These are phyloP conservation scores for Cataglyphis rosenhaueri DNA, from an alignment of 2,888 invertebrate species.

Conservation along the genomic window DNA sequence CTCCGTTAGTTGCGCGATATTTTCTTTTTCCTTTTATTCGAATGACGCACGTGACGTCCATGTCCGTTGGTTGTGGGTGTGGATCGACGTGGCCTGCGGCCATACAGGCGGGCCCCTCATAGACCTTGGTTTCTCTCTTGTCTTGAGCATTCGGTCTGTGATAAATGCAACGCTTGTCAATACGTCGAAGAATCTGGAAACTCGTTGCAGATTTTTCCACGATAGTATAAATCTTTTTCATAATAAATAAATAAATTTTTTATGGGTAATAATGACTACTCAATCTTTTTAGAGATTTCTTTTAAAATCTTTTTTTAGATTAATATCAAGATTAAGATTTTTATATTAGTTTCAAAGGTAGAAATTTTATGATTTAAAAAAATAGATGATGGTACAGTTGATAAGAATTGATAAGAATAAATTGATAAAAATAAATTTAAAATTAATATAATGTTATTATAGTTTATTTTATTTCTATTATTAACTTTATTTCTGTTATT, in stretches of 20 bases:
- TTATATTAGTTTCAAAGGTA: background rate
- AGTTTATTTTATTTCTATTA: background rate
- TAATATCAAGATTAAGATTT: background rate
- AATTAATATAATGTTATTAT: background rate
- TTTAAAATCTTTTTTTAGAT: background rate
- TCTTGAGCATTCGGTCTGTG: conserved; percentile 50
- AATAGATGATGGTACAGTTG: background rate
- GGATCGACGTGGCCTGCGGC: conserved; percentile 54
- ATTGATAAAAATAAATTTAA: background rate
- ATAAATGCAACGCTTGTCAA: conserved; percentile 44
- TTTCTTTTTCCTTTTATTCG: conserved; percentile 60
- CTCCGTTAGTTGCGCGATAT: conserved; percentile 53
- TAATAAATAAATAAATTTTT: conserved; percentile 1
- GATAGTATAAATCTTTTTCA: background rate
- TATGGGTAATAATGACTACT: background rate
- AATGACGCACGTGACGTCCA: conserved; percentile 58
- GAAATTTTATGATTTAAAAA: background rate
- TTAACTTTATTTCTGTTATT: background rate
- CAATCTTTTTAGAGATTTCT: background rate
- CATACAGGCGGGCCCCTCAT: conserved; percentile 63
- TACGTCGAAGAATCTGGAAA: conserved; percentile 14
- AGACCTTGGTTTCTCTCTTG: conserved; percentile 67
- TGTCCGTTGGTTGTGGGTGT: conserved; percentile 61
- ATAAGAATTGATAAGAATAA: background rate
- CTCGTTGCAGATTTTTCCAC: background rate